Conservation (phyloP, 1,140 invertebrate genomes). For the Drosophila ficusphila region DNA sequence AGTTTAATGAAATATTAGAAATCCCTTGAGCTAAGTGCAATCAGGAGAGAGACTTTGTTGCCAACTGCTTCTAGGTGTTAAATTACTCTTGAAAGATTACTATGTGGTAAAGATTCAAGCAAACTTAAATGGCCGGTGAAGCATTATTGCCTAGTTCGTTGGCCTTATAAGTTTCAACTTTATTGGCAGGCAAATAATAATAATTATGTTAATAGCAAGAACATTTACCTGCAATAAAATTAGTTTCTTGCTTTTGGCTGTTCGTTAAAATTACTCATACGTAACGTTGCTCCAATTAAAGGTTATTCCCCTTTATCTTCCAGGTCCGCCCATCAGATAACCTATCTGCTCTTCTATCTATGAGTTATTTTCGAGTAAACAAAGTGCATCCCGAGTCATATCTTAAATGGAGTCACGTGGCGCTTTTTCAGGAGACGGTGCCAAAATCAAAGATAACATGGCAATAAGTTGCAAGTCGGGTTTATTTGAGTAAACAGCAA, state of each 20-base stretch:
- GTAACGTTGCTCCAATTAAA: not conserved
- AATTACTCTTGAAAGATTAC: not conserved
- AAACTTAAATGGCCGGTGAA: too few species aligned
- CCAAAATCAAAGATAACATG: conserved; percentile 56
- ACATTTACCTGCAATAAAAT: too few species aligned
- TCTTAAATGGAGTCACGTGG: not conserved
- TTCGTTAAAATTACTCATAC: too few species aligned
- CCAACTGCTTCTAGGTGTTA: not conserved
- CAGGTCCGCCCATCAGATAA: not conserved
- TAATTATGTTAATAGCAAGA: too few species aligned
- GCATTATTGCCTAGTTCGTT: too few species aligned
- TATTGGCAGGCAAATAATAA: too few species aligned
- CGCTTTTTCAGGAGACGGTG: conserved; percentile 3
- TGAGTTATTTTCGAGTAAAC: not conserved
- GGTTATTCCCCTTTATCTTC: not conserved
- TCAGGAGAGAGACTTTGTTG: not conserved
- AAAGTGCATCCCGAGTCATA: not conserved
- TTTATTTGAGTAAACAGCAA: conserved; percentile 40
- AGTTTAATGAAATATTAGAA: conserved; percentile 49
- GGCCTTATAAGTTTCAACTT: too few species aligned
- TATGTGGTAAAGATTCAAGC: not conserved
- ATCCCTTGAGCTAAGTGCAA: not conserved
- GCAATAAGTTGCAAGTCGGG: conserved; percentile 51
- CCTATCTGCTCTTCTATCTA: not conserved
- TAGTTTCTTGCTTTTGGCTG: not conserved